Base-by-base conservation (phyloP, 1,140 invertebrate species). In the Dendrolimus punctatus region DNA sequence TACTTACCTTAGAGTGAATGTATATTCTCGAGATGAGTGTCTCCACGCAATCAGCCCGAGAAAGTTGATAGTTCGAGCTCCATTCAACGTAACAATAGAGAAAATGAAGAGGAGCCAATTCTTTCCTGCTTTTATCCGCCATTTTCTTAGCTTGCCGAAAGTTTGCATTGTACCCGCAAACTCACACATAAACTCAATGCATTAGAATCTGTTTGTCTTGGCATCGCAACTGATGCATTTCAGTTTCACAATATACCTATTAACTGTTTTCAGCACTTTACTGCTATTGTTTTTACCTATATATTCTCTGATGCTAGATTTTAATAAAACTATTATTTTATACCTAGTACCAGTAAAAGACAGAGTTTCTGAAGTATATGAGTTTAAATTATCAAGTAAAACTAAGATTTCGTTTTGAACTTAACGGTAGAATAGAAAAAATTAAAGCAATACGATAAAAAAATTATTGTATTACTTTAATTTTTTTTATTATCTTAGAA, bases 71-170 rank as follows among this genome's bases (percentile, higher is more conserved):
- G 80, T 82, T 83, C 76, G 71, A 76, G 68, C 76, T 71, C 74
- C 73, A 80, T 85, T 85, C 80, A 82, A 78, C 68, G 80, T 80
- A 72, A 85, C 80, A 85, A 85, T 84, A 73, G 80, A 76, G 76
- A 84, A 84, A 84, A 85, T 85, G 80, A 82, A 77, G 76, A 79
- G 71, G 60, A 80, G 74, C 77, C 79, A 85, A 84, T 85, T 85
- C 77, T 78, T 81, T 79, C 74, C 64, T 67, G 74, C 70, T 78
- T 81, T 82, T 80, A 78, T 78, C 65, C 69, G 52, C 64, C 66
- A 71, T 79, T 83, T 80, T 73, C 73, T 83, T 76, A 73, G 66
- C 64, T 71, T 68, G 67, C 71, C 75, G 63, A 80, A 83, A 82
- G 76, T 84, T 84, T 80, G 74, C 76, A 73, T 79, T 76, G 77